Conservation (phyloP, 2,797 vertebrate species). For the Rhinoraja longicauda region DNA sequence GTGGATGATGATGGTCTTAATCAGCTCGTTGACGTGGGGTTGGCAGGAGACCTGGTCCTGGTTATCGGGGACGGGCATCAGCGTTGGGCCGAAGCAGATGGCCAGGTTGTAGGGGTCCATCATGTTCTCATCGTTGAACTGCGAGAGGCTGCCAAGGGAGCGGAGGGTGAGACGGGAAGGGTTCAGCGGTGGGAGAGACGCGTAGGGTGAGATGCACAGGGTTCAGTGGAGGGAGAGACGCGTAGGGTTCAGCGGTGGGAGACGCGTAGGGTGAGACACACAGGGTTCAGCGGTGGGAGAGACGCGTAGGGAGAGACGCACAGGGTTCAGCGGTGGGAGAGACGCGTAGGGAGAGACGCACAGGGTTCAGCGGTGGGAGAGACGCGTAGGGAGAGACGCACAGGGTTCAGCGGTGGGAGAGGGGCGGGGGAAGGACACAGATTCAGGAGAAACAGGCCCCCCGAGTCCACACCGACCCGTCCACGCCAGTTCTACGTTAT, state of each 20-base stretch:
- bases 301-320: background rate
- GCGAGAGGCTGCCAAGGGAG: slow-evolving; percentile 71
- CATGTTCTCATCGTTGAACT: slow-evolving; percentile 98
- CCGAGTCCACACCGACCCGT: too few species aligned
- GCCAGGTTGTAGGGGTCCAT: slow-evolving; percentile 97
- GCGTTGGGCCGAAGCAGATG: slow-evolving; percentile 93
- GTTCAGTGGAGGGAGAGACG: background rate
- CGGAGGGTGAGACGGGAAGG: background rate
- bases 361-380: background rate
- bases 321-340: background rate
- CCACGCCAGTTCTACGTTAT: too few species aligned
- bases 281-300: background rate
- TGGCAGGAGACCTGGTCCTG: slow-evolving; percentile 96
- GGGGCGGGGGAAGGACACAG: background rate
- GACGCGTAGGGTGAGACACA: background rate
- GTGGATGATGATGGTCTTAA: slow-evolving; percentile 97
- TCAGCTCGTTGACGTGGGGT: slow-evolving; percentile 93
- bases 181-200: background rate
- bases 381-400: too few species aligned
- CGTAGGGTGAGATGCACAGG: too few species aligned
- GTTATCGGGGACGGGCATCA: slow-evolving; percentile 95
- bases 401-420: too few species aligned
- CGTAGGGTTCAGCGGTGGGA: background rate
- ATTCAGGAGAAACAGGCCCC: background rate
- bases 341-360: background rate